phyloP scores from a whole-genome alignment of 2,888 invertebrate species.

The Coleophora deauratella region DNA sequence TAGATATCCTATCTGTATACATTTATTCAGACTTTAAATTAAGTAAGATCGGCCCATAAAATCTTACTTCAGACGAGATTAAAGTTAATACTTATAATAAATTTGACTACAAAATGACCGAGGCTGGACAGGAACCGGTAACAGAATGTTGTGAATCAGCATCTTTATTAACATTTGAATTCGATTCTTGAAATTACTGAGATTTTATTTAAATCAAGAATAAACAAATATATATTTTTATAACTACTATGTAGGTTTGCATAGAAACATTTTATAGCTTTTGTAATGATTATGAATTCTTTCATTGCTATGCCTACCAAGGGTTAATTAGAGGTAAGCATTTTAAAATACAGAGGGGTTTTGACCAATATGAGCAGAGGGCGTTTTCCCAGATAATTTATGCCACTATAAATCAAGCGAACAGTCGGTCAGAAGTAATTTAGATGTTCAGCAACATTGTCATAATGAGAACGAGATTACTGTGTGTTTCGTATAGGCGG shows the following conservation, averaged over 20 bases:
- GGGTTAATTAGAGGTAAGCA: too few relatives aligned
- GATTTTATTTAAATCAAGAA: too few relatives aligned
- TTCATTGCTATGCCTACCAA: too few relatives aligned
- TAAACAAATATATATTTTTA: too few relatives aligned
- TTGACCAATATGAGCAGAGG: constrained; percentile 41
- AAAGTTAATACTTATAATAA: constrained; percentile 41
- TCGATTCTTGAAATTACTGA: too few relatives aligned
- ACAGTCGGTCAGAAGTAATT: constrained; percentile 66
- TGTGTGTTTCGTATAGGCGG: constrained; percentile 29
- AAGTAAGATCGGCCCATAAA: constrained; percentile 1
- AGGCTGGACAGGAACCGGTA: constrained; percentile 30
- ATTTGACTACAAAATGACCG: constrained; percentile 33
- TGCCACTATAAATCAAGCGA: constrained; percentile 65
- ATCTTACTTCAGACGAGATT: constrained; percentile 18
- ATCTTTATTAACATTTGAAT: too few relatives aligned
- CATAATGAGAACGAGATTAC: constrained; percentile 52
- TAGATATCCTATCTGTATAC: not conserved
- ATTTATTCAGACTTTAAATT: not conserved
- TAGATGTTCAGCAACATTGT: constrained; percentile 70
- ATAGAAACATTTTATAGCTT: too few relatives aligned
- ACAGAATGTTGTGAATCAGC: constrained; percentile 23
- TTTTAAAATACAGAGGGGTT: constrained; percentile 19
- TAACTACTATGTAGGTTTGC: too few relatives aligned
- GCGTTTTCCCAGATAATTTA: constrained; percentile 61
- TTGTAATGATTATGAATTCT: too few relatives aligned